phyloP scores from a whole-genome alignment of 2,797 vertebrate genomes.

The Oophaga sylvatica region DNA sequence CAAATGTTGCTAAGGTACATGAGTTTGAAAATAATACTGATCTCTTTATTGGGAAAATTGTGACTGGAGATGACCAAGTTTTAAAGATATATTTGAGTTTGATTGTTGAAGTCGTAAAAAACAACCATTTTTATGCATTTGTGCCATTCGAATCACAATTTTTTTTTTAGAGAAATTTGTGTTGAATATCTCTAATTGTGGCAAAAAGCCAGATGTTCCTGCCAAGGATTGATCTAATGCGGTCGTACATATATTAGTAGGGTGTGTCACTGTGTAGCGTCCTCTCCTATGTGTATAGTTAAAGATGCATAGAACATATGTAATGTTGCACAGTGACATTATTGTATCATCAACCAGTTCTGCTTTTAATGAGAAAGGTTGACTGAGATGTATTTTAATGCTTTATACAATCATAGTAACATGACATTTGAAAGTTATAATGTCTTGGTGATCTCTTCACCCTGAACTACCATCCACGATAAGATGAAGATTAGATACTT shows the following conservation, averaged over 20 bases:
- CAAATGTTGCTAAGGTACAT: not conserved
- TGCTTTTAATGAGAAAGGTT: not conserved
- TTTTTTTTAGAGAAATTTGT: too few species aligned
- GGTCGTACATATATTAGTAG: not conserved
- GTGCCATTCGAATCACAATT: too few species aligned
- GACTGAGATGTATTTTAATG: conserved; percentile 15
- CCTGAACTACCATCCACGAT: conserved; percentile 14
- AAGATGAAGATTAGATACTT: conserved; percentile 28
- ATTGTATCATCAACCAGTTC: not conserved
- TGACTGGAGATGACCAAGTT: too few species aligned
- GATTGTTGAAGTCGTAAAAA: too few species aligned
- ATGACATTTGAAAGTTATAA: conserved; percentile 43
- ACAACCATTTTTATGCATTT: too few species aligned
- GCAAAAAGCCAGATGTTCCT: too few species aligned
- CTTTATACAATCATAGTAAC: conserved; percentile 35
- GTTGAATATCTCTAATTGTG: too few species aligned
- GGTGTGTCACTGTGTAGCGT: not conserved
- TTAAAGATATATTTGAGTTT: too few species aligned
- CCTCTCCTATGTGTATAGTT: not conserved
- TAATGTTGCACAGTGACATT: not conserved
- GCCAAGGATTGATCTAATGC: not conserved
- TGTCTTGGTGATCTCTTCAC: conserved; percentile 22
- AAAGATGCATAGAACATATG: not conserved
- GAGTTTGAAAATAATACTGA: not conserved
- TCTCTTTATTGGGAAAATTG: not conserved